Conservation (phyloP, 2,113 vertebrate genomes). For the Pachyramphus minor region DNA sequence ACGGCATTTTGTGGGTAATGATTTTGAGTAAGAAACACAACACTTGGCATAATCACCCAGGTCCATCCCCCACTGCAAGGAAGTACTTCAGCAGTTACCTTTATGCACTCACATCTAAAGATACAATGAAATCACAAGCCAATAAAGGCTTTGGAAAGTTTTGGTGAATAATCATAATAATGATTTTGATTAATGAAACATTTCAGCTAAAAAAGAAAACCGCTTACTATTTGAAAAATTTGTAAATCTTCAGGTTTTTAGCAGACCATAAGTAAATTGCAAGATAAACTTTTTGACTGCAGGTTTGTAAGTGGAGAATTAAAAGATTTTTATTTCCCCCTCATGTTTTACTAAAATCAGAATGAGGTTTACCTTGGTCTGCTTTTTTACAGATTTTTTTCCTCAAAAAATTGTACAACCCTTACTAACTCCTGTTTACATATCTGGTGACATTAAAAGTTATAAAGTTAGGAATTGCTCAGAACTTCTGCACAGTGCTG, state of each 20-base stretch:
- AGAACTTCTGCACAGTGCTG: not conserved
- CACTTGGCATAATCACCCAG: not conserved
- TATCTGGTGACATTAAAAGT: not conserved
- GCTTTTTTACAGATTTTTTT: not conserved
- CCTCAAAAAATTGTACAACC: not conserved
- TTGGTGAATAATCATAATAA: not conserved
- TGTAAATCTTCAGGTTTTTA: not conserved
- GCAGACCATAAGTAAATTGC: not conserved
- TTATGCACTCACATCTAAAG: not conserved
- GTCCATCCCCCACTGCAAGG: accelerated
- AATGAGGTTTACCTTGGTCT: not conserved
- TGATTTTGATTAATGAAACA: not conserved
- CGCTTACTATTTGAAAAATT: not conserved
- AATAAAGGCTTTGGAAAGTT: not conserved
- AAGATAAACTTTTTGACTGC: not conserved
- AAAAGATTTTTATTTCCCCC: not conserved
- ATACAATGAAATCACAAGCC: not conserved
- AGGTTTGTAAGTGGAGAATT: not conserved
- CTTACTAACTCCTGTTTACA: not conserved
- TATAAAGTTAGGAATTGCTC: not conserved
- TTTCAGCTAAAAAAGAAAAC: not conserved
- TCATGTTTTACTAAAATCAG: not conserved
- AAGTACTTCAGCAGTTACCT: not conserved
- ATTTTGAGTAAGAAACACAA: not conserved
- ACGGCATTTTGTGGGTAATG: not conserved